Base-by-base conservation (phyloP, 2,797 vertebrate species). In the Pipistrellus kuhlii region DNA sequence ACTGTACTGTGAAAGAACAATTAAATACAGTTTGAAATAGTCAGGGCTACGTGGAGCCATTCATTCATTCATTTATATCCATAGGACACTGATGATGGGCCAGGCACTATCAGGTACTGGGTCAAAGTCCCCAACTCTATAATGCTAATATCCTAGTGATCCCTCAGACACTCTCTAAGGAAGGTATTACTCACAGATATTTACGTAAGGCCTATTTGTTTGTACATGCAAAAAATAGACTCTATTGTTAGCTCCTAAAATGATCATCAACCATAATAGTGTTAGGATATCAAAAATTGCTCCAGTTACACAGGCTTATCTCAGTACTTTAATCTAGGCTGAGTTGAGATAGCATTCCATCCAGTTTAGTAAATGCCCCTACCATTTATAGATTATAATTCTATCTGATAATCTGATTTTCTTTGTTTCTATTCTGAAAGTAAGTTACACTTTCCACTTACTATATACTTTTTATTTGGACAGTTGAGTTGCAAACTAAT, bases 141-240 rank as follows among this genome's bases (percentile, higher is more conserved):
- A 51, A 51, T 9, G 7, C 6, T 14, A 27, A 35, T 68, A 32
- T 3, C 59, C 23, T 51, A 55, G 21, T 27, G 38, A 46, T 66
- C 9, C 30, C 5, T 85, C 30, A 6, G 51, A 55, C 76, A 2
- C 3, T 72, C 10, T 78, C 4, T 44, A 38, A 32, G 18, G 66
- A 72, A 77, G 20, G 48, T 83, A 3, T 71, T 93, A 75, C 14
- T 55, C 51, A 66, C 3, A 77, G 59, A n/a, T 55, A 94, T 93
- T 96, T 95, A 66, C 18, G 35, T 41, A 96, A 94, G 9, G 27
- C 80, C 88, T 69, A 17, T 86, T 53, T 90, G 30, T 95, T 97
- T 77, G 0, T 38, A 44, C 68, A 75, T 68, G n/a, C 53, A 78
- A 84, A 62, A 87, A 73, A 1, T 51, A 23, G 23, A 14, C 15